Base-by-base conservation (phyloP, 1,140 invertebrate species). In the Proales similis region DNA sequence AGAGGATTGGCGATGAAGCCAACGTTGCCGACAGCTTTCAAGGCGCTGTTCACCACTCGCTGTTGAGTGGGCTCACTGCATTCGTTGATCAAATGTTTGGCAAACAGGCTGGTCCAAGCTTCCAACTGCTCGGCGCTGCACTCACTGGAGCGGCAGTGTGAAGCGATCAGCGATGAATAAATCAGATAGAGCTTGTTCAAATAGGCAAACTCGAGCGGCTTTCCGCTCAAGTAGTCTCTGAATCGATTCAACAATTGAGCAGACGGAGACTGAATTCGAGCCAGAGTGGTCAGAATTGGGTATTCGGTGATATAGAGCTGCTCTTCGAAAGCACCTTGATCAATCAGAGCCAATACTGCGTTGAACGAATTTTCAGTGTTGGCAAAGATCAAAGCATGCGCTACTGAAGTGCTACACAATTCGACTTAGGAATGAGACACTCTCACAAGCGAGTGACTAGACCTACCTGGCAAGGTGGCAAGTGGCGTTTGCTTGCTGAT, bases 1-100 rank as follows among this genome's bases (percentile, higher is more conserved):
- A 42, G 11, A 17, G 45, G 22, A 57, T 57, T 43, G 4, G 26
- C 32, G 7, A 42, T 42, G 45, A 14, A 57, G 19, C 51, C 51
- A 26, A 57, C 45, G 30, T 57, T 57, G 39, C 51, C 51, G 20
- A 57, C 45, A n/a, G 51, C 33, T 26, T 57, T 57, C 11, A 57
- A 42, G 29, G 51, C 39, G 22, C 36, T 7, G 1, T 36, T 57
- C 6, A 57, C 51, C 24, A 57, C 17, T 5, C 45, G 17, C 30
- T 42, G 39, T 6, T 57, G 39, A 19, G 51, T 2, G 7, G 51
- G 45, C 20, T 57, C 51, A 36, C 24, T 42, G 45, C 51, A 57
- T 29, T 57, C 45, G 5, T 36, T 29, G 27, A 36, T 42, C 17
- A 57, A 24, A 57, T 57, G 39, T 24, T 29, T 32, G 0, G 17